phyloP scores from a whole-genome alignment of 2,888 invertebrate species.

The Mantis religiosa region DNA sequence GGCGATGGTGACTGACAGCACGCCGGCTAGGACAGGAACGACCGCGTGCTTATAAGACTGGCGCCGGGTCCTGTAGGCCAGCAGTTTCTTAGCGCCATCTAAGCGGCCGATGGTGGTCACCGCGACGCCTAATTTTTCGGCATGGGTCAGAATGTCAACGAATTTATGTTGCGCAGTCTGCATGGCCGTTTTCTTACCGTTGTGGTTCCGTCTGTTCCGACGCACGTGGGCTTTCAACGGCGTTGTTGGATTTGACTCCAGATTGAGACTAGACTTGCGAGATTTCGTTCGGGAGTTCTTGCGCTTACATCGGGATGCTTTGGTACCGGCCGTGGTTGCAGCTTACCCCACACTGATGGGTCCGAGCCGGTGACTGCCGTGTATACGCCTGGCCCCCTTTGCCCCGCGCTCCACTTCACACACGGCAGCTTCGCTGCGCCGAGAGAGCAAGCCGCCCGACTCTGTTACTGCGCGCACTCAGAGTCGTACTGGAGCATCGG shows the following conservation, averaged over 20 bases:
- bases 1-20: constrained; percentile 32
- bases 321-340: not conserved
- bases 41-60: not conserved
- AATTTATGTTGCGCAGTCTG: constrained; percentile 20
- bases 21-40: constrained; percentile 25
- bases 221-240: not conserved
- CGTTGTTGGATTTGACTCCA: not conserved
- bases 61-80: not conserved
- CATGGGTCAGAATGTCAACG: constrained; percentile 9
- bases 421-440: not conserved
- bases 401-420: not conserved
- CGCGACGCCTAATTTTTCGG: constrained; percentile 12
- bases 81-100: constrained; percentile 13
- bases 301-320: not conserved
- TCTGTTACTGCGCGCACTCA: not conserved
- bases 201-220: not conserved
- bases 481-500: not conserved
- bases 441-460: not conserved
- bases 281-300: not conserved
- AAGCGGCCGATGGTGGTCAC: not conserved
- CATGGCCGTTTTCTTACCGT: not conserved
- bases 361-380: not conserved
- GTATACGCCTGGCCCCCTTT: not conserved
- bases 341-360: not conserved
- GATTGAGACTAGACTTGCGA: not conserved